Evolutionary conservation across 2,888 invertebrate species (phyloP), one percentile per base, ranked within the genome.

Genomic region (Lasius fuliginosus): DNA sequence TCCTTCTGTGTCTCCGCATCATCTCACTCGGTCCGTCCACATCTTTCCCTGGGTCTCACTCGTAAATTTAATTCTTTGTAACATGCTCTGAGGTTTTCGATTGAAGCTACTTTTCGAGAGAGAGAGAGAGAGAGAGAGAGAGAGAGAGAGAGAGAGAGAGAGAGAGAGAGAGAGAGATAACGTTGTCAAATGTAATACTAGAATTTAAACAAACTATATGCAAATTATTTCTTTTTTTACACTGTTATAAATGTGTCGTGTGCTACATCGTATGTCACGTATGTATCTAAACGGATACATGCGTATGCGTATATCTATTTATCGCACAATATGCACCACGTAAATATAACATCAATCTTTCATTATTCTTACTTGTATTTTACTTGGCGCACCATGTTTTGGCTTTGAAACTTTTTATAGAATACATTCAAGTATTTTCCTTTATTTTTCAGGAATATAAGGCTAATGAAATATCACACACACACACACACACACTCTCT

Each of bases 191-290:
- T 60, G n/a, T 60, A 60, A 30, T 74, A 40, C 2, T 12, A n/a
- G 64, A 60, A 58, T 73, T 73, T 58, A 30, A 42, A 73, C 46
- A 15, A 73, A 60, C 18, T 60, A 40, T 18, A 11, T 40, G n/a
- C 12, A 18, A 60, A 74, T 46, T 8, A 53, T 53, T 53, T n/a
- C n/a, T 49, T n/a, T 40, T 42, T 74, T 62, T 42, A 40, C 74
- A 18, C 30, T 42, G 27, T 23, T 27, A 11, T 36, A 12, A 58
- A 30, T 6, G 18, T 42, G 11, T 40, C 36, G 11, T 56, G 40
- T 12, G 36, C 40, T 73, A 60, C 9, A 42, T 42, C 8, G 3
- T n/a, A 33, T 18, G 15, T 15, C 9, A 42, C 36, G 6, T 5
- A 12, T 23, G 23, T 23, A 23, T 23, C 23, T 9, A 36, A 23